These are phyloP conservation scores for Odobenus rosmarus DNA, from an alignment of 2,113 vertebrate species.

Conservation along the genomic window DNA sequence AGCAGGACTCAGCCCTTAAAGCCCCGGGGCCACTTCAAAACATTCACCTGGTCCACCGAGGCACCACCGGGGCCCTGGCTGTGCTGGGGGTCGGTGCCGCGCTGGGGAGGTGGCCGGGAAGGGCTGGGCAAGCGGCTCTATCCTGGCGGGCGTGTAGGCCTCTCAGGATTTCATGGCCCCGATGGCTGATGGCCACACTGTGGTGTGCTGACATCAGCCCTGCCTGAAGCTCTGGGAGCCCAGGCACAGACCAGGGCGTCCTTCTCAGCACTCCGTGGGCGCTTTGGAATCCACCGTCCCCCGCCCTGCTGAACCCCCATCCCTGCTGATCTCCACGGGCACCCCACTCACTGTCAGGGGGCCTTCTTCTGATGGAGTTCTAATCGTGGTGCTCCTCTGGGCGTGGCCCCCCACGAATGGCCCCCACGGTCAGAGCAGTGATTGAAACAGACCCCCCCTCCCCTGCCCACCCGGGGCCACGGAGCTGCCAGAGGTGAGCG, in stretches of 20 bases:
- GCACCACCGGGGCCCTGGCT: accelerated
- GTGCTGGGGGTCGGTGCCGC: neutral
- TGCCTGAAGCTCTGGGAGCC: neutral
- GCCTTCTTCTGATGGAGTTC: no score
- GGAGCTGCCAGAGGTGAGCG: no score
- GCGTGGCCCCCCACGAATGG: no score
- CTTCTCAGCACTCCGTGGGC: neutral
- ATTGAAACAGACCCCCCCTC: no score
- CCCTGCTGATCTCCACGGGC: neutral
- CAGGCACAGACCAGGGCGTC: neutral
- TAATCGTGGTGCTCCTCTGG: no score
- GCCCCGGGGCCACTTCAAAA: neutral
- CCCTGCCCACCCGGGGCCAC: no score
- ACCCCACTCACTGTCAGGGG: neutral
- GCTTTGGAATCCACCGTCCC: neutral
- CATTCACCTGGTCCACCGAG: no score
- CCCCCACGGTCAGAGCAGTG: no score
- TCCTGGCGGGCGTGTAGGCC: no score
- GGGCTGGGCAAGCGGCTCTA: no score
- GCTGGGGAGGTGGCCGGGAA: neutral
- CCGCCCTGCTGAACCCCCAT: neutral
- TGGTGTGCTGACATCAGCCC: neutral
- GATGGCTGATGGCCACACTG: neutral
- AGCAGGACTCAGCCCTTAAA: neutral
- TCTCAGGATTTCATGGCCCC: neutral